phyloP scores from a whole-genome alignment of 2,888 invertebrate species.

The Diplazon laetatorius region DNA sequence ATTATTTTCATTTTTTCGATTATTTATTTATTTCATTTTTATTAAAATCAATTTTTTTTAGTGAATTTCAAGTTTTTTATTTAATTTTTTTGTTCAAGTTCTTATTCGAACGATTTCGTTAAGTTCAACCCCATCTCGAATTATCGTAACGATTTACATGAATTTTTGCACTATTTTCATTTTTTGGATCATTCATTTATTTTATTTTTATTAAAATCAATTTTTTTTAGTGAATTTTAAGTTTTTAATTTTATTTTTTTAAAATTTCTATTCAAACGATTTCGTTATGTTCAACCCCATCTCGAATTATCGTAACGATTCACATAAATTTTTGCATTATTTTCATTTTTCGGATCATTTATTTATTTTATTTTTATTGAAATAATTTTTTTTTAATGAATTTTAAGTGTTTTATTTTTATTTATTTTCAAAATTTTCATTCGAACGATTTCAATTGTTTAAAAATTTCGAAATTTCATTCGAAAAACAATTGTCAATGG shows the following conservation, averaged over 20 bases:
- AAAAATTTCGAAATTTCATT: too few species aligned
- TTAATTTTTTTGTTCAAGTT: too few species aligned
- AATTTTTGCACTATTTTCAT: conserved; percentile 10
- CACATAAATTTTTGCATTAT: conserved; percentile 23
- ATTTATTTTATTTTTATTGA: not conserved
- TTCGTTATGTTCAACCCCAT: conserved; percentile 39
- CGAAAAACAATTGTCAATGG: too few species aligned
- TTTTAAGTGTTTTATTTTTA: too few species aligned
- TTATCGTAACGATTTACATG: conserved; percentile 14
- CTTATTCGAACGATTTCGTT: too few species aligned
- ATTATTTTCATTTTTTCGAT: not conserved
- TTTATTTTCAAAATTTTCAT: too few species aligned
- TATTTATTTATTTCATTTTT: not conserved
- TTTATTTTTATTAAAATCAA: not conserved
- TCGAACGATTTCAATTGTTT: too few species aligned
- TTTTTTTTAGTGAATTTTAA: not conserved
- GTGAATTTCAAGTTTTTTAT: too few species aligned
- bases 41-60: not conserved
- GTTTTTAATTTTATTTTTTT: too few species aligned
- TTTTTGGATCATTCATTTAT: not conserved
- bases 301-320: conserved; percentile 19
- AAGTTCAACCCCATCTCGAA: conserved; percentile 40
- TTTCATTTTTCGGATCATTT: not conserved
- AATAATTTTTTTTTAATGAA: not conserved
- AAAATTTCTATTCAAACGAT: too few species aligned